Percentiles rank a stretch among this genome's conserved stretches.
Conservation (phyloP, 2,113 vertebrate species). For the Cairina moschata region DNA sequence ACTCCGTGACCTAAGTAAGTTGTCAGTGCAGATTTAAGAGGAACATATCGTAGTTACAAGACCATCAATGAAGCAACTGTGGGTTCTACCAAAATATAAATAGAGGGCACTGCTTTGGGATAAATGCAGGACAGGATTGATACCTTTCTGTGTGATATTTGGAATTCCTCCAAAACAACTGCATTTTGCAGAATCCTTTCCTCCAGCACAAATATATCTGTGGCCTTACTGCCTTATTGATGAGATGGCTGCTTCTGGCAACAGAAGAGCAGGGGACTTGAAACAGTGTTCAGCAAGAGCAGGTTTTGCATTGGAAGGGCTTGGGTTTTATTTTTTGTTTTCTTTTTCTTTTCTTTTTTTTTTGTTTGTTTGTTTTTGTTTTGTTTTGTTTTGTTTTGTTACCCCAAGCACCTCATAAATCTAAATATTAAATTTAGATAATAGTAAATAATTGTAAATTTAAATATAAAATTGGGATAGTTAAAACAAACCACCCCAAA, state of each 20-base stretch:
- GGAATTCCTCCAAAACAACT: constrained; percentile 2
- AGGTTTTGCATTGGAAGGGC: background rate
- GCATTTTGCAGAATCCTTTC: background rate
- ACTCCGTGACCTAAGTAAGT: constrained; percentile 34
- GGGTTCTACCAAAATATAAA: constrained; percentile 28
- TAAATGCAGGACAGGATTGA: background rate
- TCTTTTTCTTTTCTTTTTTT: background rate
- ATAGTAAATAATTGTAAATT: background rate
- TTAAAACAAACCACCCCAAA: background rate
- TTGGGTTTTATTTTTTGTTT: background rate
- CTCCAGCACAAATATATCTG: background rate
- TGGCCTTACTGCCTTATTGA: background rate
- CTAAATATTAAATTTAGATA: too few relatives aligned
- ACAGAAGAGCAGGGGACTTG: background rate
- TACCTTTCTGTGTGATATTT: background rate
- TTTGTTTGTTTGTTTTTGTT: too few relatives aligned
- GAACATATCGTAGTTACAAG: background rate
- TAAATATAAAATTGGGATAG: background rate
- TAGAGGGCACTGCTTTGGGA: background rate
- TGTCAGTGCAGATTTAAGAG: constrained; percentile 58
- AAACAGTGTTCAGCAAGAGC: background rate
- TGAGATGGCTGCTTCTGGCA: background rate
- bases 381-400: background rate
- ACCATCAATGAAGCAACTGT: constrained; percentile 30
- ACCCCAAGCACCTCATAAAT: background rate